Evolutionary conservation across 1,140 invertebrate genomes (phyloP), one percentile per base, ranked within the genome.

Genomic region (Palaemon carinicauda): DNA sequence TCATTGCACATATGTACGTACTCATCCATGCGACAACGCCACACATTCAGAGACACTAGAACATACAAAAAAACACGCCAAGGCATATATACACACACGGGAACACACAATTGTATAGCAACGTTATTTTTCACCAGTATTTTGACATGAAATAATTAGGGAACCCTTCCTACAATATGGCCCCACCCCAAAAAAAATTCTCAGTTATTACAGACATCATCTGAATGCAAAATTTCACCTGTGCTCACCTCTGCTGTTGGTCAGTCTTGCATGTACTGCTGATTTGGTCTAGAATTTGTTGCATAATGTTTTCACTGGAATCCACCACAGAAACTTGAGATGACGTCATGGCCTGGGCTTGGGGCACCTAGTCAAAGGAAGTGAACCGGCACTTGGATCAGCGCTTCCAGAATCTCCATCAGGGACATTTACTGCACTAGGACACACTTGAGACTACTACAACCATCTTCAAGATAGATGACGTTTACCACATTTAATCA

Each of bases 251-350:
- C 54, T 81, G 77, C 29, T 88, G 87, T 52, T 88, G 80, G 33
- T 88, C 82, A 15, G 80, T 74, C 56, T 88, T 88, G 77, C 80
- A 82, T 21, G 82, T 74, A 54, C 60, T 88, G 65, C 60, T 88
- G 65, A 89, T 89, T 69, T 89, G 88, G 21, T 87, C 88, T 10
- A 89, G 80, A 60, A 89, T 89, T 71, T 89, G 88, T 69, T 89
- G 88, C 80, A 89, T 87, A 51, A 87, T 82, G 69, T 85, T 86
- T 73, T 82, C 85, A 24, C 84, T 89, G 14, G 88, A 83, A 24
- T 89, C 88, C 41, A 87, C 77, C 41, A 81, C 78, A 7, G 82
- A 88, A 27, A 78, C 80, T 19, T 87, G 60, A 3, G 88, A 89
- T 15, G 88, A 77, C 29, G 65, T 85, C 69, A 85, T 52, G 19